A percentile compares a stretch with the other conserved stretches of the same genome.
phyloP scores from a whole-genome alignment of 2,797 vertebrate species.

The Chromobotia macracanthus region DNA sequence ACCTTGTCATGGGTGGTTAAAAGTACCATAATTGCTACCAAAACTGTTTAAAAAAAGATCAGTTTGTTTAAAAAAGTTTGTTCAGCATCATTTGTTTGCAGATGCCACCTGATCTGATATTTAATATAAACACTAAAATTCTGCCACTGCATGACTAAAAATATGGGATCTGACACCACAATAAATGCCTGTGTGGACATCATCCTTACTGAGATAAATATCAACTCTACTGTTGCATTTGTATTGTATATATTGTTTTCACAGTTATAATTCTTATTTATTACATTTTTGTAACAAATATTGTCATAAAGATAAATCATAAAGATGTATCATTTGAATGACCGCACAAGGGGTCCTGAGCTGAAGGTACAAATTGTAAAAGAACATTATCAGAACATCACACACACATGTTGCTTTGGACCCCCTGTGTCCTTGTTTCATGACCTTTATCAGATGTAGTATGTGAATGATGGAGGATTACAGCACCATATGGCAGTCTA shows the following conservation, averaged over 20 bases:
- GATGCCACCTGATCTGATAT: too few relatives aligned
- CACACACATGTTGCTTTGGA: conserved; percentile 36
- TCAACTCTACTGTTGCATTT: not conserved
- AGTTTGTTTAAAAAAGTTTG: too few relatives aligned
- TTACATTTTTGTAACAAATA: too few relatives aligned
- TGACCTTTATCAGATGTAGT: conserved; percentile 78
- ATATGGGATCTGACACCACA: not conserved
- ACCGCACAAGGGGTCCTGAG: too few relatives aligned
- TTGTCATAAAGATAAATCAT: too few relatives aligned
- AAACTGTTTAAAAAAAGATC: too few relatives aligned
- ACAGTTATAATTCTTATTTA: not conserved
- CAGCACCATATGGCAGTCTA: conserved; percentile 76
- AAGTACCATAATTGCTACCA: too few relatives aligned
- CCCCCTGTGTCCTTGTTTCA: conserved; percentile 66
- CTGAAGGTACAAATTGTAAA: conserved; percentile 63
- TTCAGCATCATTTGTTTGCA: too few relatives aligned
- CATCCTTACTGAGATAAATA: conserved; percentile 1
- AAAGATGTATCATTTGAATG: too few relatives aligned
- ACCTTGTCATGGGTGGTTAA: not conserved
- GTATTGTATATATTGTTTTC: not conserved
- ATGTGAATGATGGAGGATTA: conserved; percentile 79
- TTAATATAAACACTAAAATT: not conserved
- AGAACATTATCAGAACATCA: conserved; percentile 66
- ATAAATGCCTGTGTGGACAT: not conserved
- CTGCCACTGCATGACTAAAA: not conserved